phyloP scores from a whole-genome alignment of 2,888 invertebrate genomes.

The Drosophila subsilvestris region DNA sequence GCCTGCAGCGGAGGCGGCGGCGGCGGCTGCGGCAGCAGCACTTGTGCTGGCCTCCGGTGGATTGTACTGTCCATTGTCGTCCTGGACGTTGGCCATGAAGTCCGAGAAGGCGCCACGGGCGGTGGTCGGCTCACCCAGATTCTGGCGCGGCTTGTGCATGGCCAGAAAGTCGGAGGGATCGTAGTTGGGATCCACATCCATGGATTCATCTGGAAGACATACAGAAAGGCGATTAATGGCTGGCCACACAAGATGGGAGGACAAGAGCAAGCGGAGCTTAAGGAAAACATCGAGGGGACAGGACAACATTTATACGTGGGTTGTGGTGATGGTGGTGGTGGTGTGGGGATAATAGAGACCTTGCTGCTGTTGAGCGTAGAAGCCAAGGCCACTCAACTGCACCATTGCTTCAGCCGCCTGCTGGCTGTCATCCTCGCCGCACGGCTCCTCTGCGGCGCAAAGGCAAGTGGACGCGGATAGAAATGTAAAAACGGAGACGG shows the following conservation, averaged over 20 bases:
- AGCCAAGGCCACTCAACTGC: slow-evolving; percentile 88
- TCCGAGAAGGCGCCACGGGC: slow-evolving; percentile 58
- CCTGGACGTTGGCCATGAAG: slow-evolving; percentile 66
- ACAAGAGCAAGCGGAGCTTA: slow-evolving; percentile 3
- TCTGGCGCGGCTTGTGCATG: slow-evolving; percentile 84
- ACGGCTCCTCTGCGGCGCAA: slow-evolving; percentile 80
- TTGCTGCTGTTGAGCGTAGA: slow-evolving; percentile 85
- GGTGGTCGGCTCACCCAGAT: slow-evolving; percentile 46
- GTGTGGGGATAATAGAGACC: slow-evolving; percentile 68
- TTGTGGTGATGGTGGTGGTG: slow-evolving; percentile 17
- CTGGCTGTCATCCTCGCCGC: slow-evolving; percentile 87
- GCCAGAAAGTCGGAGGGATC: slow-evolving; percentile 93
- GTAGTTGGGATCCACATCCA: slow-evolving; percentile 92
- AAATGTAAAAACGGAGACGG: slow-evolving; percentile 32
- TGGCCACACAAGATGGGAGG: neutral
- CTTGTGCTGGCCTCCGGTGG: slow-evolving; percentile 57
- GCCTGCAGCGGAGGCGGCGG: slow-evolving; percentile 22
- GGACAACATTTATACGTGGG: slow-evolving; percentile 37
- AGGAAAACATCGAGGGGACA: slow-evolving; percentile 42
- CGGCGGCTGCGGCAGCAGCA: slow-evolving; percentile 40
- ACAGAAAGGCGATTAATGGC: neutral
- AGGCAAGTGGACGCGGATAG: slow-evolving; percentile 20
- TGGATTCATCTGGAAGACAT: slow-evolving; percentile 86
- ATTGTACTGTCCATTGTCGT: slow-evolving; percentile 66
- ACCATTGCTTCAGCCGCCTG: slow-evolving; percentile 92